Conservation (phyloP, 2,113 vertebrate genomes). For the Barnardius zonarius region DNA sequence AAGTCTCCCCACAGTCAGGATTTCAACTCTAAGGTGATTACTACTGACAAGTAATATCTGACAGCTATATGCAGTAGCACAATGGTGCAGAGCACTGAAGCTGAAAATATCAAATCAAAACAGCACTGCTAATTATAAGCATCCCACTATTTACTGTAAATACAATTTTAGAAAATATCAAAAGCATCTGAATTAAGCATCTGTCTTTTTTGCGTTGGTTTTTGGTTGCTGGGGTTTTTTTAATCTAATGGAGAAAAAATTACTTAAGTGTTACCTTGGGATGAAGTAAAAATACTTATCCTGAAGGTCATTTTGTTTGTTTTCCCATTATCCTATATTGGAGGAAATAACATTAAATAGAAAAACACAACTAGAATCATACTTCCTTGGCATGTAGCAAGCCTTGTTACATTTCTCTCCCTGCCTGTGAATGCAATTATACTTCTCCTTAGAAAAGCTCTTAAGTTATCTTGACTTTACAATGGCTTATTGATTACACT, state of each 20-base stretch:
- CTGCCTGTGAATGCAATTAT: neutral
- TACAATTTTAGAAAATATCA: neutral
- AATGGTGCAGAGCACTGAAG: neutral
- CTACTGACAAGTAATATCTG: neutral
- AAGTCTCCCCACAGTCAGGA: neutral
- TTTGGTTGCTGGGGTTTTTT: neutral
- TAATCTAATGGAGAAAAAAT: neutral
- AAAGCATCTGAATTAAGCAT: neutral
- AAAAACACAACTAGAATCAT: neutral
- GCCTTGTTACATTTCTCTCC: neutral
- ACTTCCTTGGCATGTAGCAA: neutral
- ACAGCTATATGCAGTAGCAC: neutral
- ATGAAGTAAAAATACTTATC: constrained; percentile 6
- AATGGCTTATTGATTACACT: neutral
- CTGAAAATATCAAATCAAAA: neutral
- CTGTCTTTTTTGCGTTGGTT: neutral
- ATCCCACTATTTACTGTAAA: neutral
- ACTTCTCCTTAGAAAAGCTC: neutral
- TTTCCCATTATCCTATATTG: neutral
- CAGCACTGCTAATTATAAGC: neutral
- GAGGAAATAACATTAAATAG: neutral
- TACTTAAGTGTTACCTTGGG: neutral
- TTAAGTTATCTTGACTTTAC: neutral
- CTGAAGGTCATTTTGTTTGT: neutral
- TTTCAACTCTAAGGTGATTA: neutral